Evolutionary conservation across 2,113 vertebrate species (phyloP), one percentile per base, ranked within the genome.

Genomic region (Elephantulus edwardii): DNA sequence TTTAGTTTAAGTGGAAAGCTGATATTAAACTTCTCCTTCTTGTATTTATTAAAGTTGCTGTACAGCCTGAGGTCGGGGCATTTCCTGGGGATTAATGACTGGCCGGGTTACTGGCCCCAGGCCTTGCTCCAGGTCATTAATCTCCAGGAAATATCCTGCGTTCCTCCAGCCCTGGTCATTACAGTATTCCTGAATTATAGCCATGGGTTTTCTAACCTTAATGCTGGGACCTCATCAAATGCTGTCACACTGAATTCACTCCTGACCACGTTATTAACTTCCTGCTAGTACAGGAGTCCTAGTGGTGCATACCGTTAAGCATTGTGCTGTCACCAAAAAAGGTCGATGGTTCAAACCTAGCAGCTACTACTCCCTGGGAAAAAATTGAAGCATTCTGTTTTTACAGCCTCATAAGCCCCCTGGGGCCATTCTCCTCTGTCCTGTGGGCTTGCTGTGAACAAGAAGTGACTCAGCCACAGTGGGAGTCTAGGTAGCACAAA

Each of bases 11-110:
- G 70, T 83, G 87, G 71, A 95, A 93, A 85, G 78, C 82, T 91
- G 93, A 91, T 89, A 84, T 71, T 96, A 78, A 96, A 96, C 84
- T 96, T 97, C 91, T 94, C 86, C 44, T 74, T 44, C 72, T 44
- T 80, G 83, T 88, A 83, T 75, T 92, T 94, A 83, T 95, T 96
- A 68, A 91, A 96, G 76, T 84, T 86, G 71, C 91, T 88, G 71
- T 58, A 33, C 83, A 91, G 52, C 86, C 83, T 77, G 70, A 96
- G 93, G 94, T 91, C 79, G 83, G 96, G 92, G 79, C 92, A 83
- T 95, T 97, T 97, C 95, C 95, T 97, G 86, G 92, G 93, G 90
- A 96, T 96, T 96, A 97, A 96, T 97, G 94, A 86, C 93, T 70
- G 89, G 87, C 77, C 56, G 52, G 72, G 94, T 97, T 97, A 95